Base-by-base conservation (phyloP, 2,888 invertebrate genomes). In the Nemotelus nigrinus region DNA sequence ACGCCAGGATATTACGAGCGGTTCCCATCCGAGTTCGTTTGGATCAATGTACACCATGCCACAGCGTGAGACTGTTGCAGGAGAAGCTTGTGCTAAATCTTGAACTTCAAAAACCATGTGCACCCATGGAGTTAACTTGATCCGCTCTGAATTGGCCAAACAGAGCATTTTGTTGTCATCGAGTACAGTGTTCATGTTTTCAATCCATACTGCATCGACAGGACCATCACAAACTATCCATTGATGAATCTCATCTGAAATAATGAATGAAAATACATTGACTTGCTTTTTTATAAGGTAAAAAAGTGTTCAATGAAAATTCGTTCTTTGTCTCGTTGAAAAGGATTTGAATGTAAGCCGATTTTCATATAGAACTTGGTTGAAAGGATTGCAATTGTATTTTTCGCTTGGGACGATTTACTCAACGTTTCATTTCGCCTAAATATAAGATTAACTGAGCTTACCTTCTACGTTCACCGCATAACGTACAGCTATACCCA, bases 151-250 rank as follows among this genome's bases (percentile, higher is more conserved):
- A 89, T 96, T 96, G 2, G 96, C 96, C 55, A 97, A 88, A 82
- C 96, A 96, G 55, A 97, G 86, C 95, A 96, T 96, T 88, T 96
- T 97, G 85, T 97, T 97, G 84, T 97, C 96, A 84, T 97, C 97
- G 4, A 96, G 88, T 0, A 96, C 96, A 0, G 96, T 96, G 86
- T 96, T 96, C 91, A 97, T 92, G 84, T 96, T 96, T 86, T 97
- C 97, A 80, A 97, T 96, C 96, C 97, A 97, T 41, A 96, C 93
- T 0, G 96, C 96, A 85, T 96, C 96, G 0, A 97, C 96, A 0
- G 95, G 96, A 0, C 96, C 96, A 84, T 96, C 96, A 85, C 96
- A 96, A 60, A 96, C 91, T 75, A 96, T 90, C 96, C 96, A 97
- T 83, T 96, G 96, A 85, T 96, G 96, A 82, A 95, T 92, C 77